Percentiles rank a stretch among this genome's conserved stretches.
Conservation (phyloP, 1,140 invertebrate species). For the honey bee (Apis mellifera) region DNA sequence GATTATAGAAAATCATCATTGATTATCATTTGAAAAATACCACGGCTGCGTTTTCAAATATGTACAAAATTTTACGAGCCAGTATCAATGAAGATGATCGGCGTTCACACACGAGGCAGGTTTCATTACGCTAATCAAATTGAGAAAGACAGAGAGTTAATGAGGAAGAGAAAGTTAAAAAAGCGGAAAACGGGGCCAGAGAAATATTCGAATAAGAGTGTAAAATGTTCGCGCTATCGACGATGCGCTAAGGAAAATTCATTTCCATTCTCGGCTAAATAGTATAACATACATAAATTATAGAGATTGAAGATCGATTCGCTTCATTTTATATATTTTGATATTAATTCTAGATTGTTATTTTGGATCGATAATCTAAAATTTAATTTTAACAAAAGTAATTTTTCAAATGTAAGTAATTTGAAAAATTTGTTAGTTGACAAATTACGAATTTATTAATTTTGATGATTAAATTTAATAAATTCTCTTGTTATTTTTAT, state of each 20-base stretch:
- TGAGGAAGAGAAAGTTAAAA: conserved; percentile 29
- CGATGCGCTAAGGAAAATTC: background rate
- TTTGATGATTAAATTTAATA: too few species aligned
- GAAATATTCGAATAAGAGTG: conserved; percentile 16
- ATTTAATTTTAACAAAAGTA: too few species aligned
- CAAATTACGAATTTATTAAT: too few species aligned
- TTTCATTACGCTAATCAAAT: conserved; percentile 31
- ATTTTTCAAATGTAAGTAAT: too few species aligned
- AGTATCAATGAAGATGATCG: conserved; percentile 14
- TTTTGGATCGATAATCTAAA: too few species aligned
- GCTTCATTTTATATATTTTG: background rate
- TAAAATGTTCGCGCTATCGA: conserved; percentile 3
- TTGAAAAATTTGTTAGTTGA: too few species aligned
- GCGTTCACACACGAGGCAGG: conserved; percentile 3
- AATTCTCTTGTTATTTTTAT: too few species aligned
- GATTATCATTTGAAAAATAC: conserved; percentile 13
- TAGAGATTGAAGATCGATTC: conserved; percentile 2
- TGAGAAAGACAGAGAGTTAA: conserved; percentile 49
- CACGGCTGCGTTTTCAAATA: conserved; percentile 3
- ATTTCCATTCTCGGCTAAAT: conserved; percentile 7
- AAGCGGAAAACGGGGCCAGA: conserved; percentile 21
- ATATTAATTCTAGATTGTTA: too few species aligned
- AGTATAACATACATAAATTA: conserved; percentile 27
- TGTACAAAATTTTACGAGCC: conserved; percentile 44
- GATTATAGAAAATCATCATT: conserved; percentile 9